These are phyloP conservation scores for Enteromius thamalakanensis DNA, from an alignment of 2,797 vertebrate species.

Conservation along the genomic window DNA sequence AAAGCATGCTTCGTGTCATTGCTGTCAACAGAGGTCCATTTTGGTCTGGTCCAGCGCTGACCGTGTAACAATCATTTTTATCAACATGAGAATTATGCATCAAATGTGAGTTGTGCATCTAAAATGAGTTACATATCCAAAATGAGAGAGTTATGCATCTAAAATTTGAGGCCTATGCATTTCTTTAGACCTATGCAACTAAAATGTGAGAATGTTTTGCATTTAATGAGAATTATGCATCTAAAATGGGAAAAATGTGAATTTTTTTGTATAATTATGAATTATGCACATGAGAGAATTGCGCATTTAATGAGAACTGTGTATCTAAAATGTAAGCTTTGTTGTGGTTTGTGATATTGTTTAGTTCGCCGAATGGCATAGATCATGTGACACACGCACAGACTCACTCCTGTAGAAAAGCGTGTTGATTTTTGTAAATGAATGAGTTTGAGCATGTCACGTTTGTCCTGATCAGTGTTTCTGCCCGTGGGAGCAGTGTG, in stretches of 20 bases:
- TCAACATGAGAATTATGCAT: not conserved
- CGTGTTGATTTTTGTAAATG: conserved; percentile 25
- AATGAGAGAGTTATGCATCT: not conserved
- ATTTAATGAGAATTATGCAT: not conserved
- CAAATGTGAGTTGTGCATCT: not conserved
- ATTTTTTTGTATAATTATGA: not conserved
- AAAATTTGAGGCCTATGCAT: not conserved
- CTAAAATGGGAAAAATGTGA: not conserved
- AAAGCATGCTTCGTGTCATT: not conserved
- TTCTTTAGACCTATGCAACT: not conserved
- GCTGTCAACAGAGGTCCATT: not conserved
- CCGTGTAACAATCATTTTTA: not conserved
- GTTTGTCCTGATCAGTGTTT: not conserved
- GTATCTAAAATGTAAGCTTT: not conserved
- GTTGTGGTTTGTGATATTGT: not conserved
- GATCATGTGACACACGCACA: not conserved
- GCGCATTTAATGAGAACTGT: not conserved
- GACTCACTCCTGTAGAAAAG: not conserved
- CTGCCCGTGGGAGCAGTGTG: not conserved
- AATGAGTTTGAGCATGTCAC: conserved; percentile 30
- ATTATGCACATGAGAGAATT: not conserved
- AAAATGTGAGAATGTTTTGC: not conserved
- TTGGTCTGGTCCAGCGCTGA: not conserved
- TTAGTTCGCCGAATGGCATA: not conserved
- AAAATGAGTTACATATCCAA: not conserved